Evolutionary conservation across 2,797 vertebrate species (phyloP), one percentile per base, ranked within the genome.

Genomic region (Anguilla obscura): DNA sequence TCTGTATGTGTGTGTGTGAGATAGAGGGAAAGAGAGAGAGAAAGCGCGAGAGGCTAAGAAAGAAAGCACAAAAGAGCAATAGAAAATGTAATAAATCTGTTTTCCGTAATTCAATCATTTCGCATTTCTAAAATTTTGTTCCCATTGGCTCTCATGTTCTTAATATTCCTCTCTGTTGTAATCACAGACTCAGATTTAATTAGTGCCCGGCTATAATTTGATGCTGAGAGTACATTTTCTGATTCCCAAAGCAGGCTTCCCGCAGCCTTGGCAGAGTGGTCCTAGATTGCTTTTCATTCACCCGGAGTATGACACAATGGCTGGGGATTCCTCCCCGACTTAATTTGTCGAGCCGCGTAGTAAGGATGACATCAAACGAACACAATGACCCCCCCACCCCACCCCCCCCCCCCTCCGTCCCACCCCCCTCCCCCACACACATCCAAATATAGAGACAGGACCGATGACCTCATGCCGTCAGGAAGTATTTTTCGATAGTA

Each of bases 331-430:
- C 88, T 91, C 89, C 89, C 52, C 45, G 90, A 88, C 87, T 89
- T 89, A 87, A 91, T 40, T 50, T 86, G 0, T 85, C 71, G 85
- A 90, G 90, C 93, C 93, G 94, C 92, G 92, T 94, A 90, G 89
- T 92, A 91, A 93, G 90, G 91, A 95, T 93, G 93, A 95, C 92
- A 95, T 94, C 93, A 94, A 94, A 93, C 88, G 7, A 89, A 88
- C 87, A 89, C 90, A 91, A 90, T 40, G 89, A 91, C 84, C 60
- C 83, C 82, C 9, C 88, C 74, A 88, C 79, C 58, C 84, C 79
- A 6, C 2, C 3, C 63, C 63, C n/a, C 30, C 18, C 18, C 30
- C 2, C 3, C 69, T 58, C 71, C 88, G 56, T 45, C 84, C n/a
- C 30, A 33, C 18, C 30, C 63, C n/a, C 30, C 24, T 10, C 30